Evolutionary conservation across 2,888 invertebrate species (phyloP).

Genomic region (Yponomeuta cagnagella): DNA sequence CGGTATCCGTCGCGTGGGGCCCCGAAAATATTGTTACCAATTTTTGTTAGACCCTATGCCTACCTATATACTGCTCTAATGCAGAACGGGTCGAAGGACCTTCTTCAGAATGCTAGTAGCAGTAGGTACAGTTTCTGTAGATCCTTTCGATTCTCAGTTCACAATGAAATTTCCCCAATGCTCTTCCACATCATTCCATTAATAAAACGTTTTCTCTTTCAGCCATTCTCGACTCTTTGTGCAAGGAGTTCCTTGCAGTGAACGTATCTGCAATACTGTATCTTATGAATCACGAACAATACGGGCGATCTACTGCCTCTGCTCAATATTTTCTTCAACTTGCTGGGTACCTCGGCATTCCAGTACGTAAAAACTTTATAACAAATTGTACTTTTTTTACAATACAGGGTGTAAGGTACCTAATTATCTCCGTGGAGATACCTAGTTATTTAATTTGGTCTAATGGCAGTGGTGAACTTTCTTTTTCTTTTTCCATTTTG

Average conservation of each 20-base stretch:
- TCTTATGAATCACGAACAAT: slow-evolving; percentile 96
- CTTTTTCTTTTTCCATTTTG: no score
- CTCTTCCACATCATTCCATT: neutral
- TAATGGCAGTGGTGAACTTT: no score
- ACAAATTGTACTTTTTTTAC: neutral
- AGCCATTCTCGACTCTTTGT: slow-evolving; percentile 92
- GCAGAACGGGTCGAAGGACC: no score
- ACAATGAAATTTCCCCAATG: neutral
- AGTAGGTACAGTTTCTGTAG: no score
- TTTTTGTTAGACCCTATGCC: no score
- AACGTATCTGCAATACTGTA: slow-evolving; percentile 95
- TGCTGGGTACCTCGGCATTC: slow-evolving; percentile 95
- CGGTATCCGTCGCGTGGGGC: no score
- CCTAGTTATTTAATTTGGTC: no score
- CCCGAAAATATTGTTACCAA: no score
- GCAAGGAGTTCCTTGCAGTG: slow-evolving; percentile 90
- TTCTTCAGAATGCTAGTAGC: no score
- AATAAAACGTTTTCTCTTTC: slow-evolving; percentile 27
- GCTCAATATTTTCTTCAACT: slow-evolving; percentile 95
- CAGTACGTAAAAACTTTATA: slow-evolving; percentile 63
- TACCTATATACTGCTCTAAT: no score
- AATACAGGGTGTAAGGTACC: neutral
- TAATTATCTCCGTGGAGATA: no score
- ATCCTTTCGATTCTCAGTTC: no score
- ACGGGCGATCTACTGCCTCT: slow-evolving; percentile 93